Base-by-base conservation (phyloP, 1,140 invertebrate genomes). In the Caerostris extrusa region DNA sequence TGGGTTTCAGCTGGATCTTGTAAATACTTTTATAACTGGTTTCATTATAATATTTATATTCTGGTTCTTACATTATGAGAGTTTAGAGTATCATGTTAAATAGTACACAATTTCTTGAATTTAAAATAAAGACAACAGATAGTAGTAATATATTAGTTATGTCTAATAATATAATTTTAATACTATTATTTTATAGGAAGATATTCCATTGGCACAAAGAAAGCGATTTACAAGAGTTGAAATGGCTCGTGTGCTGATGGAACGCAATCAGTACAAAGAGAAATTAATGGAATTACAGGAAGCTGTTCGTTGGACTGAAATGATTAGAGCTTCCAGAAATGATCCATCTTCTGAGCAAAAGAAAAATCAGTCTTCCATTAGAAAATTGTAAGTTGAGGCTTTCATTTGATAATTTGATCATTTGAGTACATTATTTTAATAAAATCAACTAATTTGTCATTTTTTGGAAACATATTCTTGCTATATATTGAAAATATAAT, bases 201-300 rank as follows among this genome's bases (percentile, higher is more conserved):
- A 99, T 96, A 98, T 99, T 5, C 99, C 99, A 2, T 97, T 99
- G 97, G 98, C 99, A 12, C 99, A 99, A 96, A 97, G 99, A 14
- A 99, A 99, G 95, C 97, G 99, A 85, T 99, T 99, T 96, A 99
- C 99, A 0, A 97, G 99, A 60, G 98, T 99, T 0, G 99, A 99
- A 96, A 99, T 99, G 99, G 99, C 99, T 3, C 96, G 99, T 56
- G 99, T 99, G 19, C 97, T 99, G 0, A 99, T 99, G 99, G 99
- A 99, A 96, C 97, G 99, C 58, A 99, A 99, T 97, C 98, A 99
- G 95, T 99, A 99, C 96, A 98, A 99, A 96, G 97, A 99, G 96
- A 97, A 98, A 91, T 98, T 99, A 94, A 99, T 99, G 98, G 99
- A 99, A 96, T 97, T 99, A 12, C 99, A 99, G 96, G 99, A 99